Conservation (phyloP, 2,113 vertebrate species). For the Mesembrinibis cayennensis region DNA sequence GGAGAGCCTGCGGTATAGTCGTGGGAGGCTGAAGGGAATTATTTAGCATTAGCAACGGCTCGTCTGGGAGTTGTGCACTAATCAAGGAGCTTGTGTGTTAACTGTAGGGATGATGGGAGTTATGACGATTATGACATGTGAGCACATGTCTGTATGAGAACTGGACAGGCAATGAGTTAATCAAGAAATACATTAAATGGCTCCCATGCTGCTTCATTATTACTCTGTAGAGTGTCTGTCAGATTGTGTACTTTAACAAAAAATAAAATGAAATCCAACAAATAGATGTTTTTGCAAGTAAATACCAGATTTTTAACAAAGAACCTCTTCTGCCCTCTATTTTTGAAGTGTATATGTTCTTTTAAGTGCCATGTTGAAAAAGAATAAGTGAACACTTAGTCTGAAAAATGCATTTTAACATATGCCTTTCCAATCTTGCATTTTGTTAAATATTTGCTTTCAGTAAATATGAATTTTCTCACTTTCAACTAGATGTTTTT, state of each 20-base stretch:
- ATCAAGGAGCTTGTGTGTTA: conserved; percentile 89
- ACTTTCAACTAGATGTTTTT: background rate
- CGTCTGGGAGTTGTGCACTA: conserved; percentile 87
- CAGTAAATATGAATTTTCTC: background rate
- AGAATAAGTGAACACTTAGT: background rate
- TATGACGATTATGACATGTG: conserved; percentile 97
- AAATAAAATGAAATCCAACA: background rate
- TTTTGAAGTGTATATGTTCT: background rate
- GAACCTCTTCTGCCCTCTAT: background rate
- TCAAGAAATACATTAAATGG: conserved; percentile 89
- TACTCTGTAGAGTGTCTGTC: conserved; percentile 74
- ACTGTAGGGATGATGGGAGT: conserved; percentile 85
- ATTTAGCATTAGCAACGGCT: conserved; percentile 86
- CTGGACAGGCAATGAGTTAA: conserved; percentile 97
- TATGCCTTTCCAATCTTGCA: background rate
- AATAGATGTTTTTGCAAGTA: background rate
- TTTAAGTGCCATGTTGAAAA: background rate
- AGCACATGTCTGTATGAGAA: conserved; percentile 89
- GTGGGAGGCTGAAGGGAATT: conserved; percentile 88
- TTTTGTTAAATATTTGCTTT: background rate
- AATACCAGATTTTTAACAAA: conserved; percentile 10
- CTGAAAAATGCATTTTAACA: background rate
- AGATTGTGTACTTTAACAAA: conserved; percentile 72
- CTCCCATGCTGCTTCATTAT: conserved; percentile 91
- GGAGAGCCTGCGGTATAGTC: conserved; percentile 78